Percentiles rank a stretch among this genome's conserved stretches.
phyloP scores from a whole-genome alignment of 2,888 invertebrate species.

The Andricus quercusramuli region DNA sequence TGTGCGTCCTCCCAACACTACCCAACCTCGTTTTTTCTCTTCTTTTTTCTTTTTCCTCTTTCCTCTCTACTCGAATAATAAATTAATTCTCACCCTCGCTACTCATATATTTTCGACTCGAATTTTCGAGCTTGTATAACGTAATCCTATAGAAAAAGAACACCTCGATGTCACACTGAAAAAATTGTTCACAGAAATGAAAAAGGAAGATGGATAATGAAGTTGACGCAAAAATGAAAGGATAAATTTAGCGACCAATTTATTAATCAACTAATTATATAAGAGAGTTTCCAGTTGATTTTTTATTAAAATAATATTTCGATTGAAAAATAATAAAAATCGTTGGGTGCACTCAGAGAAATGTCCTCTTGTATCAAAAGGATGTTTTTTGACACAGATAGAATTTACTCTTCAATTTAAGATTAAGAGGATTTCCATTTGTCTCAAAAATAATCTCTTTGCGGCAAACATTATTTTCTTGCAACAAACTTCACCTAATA shows the following conservation, averaged over 20 bases:
- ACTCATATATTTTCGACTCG: not conserved
- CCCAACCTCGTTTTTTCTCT: not conserved
- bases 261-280: too few relatives aligned
- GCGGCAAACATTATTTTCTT: too few relatives aligned
- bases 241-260: not conserved
- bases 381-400: too few relatives aligned
- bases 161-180: not conserved
- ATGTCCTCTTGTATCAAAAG: too few relatives aligned
- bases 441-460: too few relatives aligned
- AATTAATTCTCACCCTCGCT: slow-evolving; percentile 2
- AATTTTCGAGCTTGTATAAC: not conserved
- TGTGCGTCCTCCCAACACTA: not conserved
- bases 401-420: too few relatives aligned
- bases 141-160: not conserved
- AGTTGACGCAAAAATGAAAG: not conserved
- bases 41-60: not conserved
- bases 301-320: too few relatives aligned
- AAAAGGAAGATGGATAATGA: not conserved
- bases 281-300: too few relatives aligned
- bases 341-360: too few relatives aligned
- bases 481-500: too few relatives aligned
- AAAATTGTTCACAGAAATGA: not conserved
- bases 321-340: too few relatives aligned
- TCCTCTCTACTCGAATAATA: not conserved
- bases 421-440: too few relatives aligned